A percentile compares a stretch with the other conserved stretches of the same genome.
Evolutionary conservation across 1,140 invertebrate genomes (phyloP).

Genomic region (Asbolus verrucosus): DNA sequence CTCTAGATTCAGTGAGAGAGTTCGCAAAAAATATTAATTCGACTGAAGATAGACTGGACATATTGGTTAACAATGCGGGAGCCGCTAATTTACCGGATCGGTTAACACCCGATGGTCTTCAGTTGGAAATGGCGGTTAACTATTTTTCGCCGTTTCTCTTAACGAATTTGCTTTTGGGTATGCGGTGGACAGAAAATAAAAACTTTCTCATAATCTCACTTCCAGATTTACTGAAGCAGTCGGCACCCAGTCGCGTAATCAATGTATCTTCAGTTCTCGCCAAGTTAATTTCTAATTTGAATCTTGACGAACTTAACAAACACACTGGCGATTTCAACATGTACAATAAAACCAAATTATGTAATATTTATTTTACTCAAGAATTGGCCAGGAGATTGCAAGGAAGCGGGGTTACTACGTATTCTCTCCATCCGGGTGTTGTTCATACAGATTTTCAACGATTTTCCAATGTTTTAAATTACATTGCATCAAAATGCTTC

Average conservation of each 20-base stretch:
- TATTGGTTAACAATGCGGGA: conserved; percentile 88
- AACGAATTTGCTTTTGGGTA: conserved; percentile 68
- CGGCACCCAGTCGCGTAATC: conserved; percentile 74
- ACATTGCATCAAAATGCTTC: conserved; percentile 24
- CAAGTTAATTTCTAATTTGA: conserved; percentile 62
- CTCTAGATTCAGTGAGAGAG: conserved; percentile 71
- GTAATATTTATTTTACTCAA: conserved; percentile 75
- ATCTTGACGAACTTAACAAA: conserved; percentile 73
- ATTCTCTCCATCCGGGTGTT: conserved; percentile 62
- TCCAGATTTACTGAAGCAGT: conserved; percentile 65
- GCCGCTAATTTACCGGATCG: conserved; percentile 60
- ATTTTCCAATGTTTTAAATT: conserved; percentile 27
- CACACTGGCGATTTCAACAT: conserved; percentile 19
- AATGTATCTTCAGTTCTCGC: conserved; percentile 72
- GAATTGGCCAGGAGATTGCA: conserved; percentile 71
- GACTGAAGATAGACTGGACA: conserved; percentile 76
- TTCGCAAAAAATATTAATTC: conserved; percentile 73
- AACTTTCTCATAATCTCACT: background rate
- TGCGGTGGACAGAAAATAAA: conserved; percentile 42
- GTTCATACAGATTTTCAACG: conserved; percentile 61
- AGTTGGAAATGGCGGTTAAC: conserved; percentile 68
- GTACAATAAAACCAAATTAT: conserved; percentile 79
- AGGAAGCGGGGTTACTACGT: conserved; percentile 64
- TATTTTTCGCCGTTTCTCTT: conserved; percentile 71
- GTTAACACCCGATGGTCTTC: conserved; percentile 67